Base-by-base conservation (phyloP, 30 jellyfish, hydroid and myxozoan genomes). In the Nemopilema nomurai region DNA sequence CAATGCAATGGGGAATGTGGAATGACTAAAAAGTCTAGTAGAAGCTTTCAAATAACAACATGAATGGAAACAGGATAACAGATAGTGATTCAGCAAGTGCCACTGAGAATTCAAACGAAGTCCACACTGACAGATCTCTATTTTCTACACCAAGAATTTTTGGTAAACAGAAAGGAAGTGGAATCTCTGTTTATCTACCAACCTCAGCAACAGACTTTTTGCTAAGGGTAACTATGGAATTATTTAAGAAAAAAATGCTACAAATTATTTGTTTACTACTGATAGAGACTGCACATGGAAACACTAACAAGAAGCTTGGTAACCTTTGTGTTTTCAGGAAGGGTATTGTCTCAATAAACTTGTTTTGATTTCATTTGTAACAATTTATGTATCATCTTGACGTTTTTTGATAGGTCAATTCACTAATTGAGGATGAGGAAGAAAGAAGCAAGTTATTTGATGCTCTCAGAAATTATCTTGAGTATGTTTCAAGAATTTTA, bases 91-190 rank as follows among this genome's bases (percentile, higher is more conserved):
- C 32, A 4, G 57, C 76, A 28, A 71, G 86, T 31, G 52, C 16
- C 8, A 71, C 51, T 4, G 84, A 82, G 27, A 52, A 28, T 71
- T 57, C 79, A 17, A 71, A 62, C 51, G 86, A 73, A 16, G 26
- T 77, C 64, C 81, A 70, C 62, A 19, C 52, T 33, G 57, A 63
- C 16, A 41, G 62, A 62, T 67, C 80, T 20, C 49, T 52, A 20
- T 89, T 89, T 68, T 78, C 97, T 0, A 71, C 90, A 28, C 92
- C 97, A 8, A 80, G 71, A 71, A 52, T 63, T 33, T 81, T 89
- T 82, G 92, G 97, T 23, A 81, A 75, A 79, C 86, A 74, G 41
- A 89, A 81, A 76, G 97, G 97, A 57, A 81, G 97, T 72, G 97
- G 97, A 16, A 74, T 89, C 29, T 74, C 93, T 52, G 67, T 89